A percentile compares a stretch with the other conserved stretches of the same genome.
Evolutionary conservation across 2,113 vertebrate genomes (phyloP).

Genomic region (Albula goreensis): DNA sequence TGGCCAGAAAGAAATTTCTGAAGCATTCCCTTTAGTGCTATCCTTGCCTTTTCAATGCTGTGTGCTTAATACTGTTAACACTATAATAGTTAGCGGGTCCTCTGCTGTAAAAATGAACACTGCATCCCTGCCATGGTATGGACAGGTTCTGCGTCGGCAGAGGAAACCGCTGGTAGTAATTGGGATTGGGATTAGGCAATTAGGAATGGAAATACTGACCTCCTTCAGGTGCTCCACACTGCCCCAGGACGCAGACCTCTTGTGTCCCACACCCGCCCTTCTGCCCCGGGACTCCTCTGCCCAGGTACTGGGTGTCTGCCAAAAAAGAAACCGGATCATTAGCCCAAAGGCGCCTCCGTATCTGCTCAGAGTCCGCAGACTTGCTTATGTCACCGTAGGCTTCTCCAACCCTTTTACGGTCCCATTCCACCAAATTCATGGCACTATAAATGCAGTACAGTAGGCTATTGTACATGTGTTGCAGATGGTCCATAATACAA

Average conservation of each 20-base stretch:
- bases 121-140: too few species aligned
- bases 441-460: too few species aligned
- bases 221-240: constrained; percentile 80
- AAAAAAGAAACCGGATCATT: constrained; percentile 17
- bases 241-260: constrained; percentile 84
- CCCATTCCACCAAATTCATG: neutral
- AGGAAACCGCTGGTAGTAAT: neutral
- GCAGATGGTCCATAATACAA: neutral
- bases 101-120: too few species aligned
- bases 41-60: too few species aligned
- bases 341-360: neutral
- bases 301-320: constrained; percentile 83
- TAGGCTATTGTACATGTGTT: too few species aligned
- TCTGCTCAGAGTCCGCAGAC: neutral
- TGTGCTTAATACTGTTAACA: too few species aligned
- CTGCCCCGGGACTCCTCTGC: constrained; percentile 61
- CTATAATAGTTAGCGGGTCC: too few species aligned
- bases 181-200: neutral
- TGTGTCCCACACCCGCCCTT: constrained; percentile 66
- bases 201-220: constrained; percentile 52
- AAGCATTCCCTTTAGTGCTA: too few species aligned
- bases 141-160: neutral
- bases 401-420: neutral
- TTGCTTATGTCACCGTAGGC: neutral
- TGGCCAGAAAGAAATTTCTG: too few species aligned